Conservation (phyloP, 2,888 invertebrate species). For the Thereva nobilitata region DNA sequence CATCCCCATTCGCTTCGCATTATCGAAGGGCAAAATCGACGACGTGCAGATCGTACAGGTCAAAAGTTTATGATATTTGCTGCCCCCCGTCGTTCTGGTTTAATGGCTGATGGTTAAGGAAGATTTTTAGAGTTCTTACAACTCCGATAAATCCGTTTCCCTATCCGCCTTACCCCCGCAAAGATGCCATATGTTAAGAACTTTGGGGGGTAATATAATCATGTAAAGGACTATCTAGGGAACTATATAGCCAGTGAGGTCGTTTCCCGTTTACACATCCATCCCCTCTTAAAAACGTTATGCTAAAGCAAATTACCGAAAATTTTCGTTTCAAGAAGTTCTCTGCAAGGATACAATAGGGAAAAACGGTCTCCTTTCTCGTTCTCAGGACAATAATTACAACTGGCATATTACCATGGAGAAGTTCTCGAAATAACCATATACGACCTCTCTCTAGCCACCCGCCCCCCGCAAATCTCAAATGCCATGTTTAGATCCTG, state of each 20-base stretch:
- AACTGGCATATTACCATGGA: slow-evolving; percentile 13
- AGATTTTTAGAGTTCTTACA: slow-evolving; percentile 4
- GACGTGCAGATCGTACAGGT: too few species aligned
- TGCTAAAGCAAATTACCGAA: slow-evolving; percentile 29
- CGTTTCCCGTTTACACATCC: slow-evolving; percentile 23
- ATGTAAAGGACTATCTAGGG: slow-evolving; percentile 27
- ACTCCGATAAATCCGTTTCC: slow-evolving; percentile 15
- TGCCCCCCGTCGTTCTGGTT: too few species aligned
- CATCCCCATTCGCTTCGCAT: too few species aligned
- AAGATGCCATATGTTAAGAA: not conserved
- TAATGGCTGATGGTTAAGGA: not conserved
- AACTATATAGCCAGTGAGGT: slow-evolving; percentile 23
- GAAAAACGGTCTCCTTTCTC: slow-evolving; percentile 5
- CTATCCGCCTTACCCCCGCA: not conserved
- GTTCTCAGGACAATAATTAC: slow-evolving; percentile 33
- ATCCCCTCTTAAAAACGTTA: slow-evolving; percentile 15
- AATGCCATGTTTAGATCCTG: too few species aligned
- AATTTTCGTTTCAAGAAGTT: slow-evolving; percentile 23
- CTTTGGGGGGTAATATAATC: slow-evolving; percentile 20
- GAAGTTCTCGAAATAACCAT: slow-evolving; percentile 6
- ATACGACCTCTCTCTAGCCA: slow-evolving; percentile 17
- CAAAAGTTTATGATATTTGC: too few species aligned
- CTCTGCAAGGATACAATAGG: slow-evolving; percentile 27
- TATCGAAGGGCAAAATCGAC: too few species aligned
- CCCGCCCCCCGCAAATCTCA: not conserved